Evolutionary conservation across 2,888 invertebrate genomes (phyloP).

Genomic region (Hypomecis punctinalis): DNA sequence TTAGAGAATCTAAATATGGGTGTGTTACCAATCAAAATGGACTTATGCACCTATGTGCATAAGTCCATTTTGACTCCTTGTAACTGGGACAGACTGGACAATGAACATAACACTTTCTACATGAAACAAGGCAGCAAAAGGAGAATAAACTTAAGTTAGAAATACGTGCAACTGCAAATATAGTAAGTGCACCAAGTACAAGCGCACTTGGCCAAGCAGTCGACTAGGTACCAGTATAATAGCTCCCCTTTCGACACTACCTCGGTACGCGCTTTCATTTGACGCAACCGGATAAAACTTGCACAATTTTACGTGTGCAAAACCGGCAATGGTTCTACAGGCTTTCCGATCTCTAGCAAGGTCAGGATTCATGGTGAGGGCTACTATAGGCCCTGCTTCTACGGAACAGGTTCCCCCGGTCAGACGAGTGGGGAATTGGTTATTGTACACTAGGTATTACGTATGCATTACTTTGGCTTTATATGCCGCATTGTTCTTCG

Average conservation of each 20-base stretch:
- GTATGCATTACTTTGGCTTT: slow-evolving; percentile 50
- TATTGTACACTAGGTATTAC: slow-evolving; percentile 53
- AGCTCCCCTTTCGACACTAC: slow-evolving; percentile 18
- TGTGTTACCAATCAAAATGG: too few relatives aligned
- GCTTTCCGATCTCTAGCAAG: slow-evolving; percentile 42
- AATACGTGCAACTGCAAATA: neutral
- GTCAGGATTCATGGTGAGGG: slow-evolving; percentile 43
- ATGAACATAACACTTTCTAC: neutral
- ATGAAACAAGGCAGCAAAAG: too few relatives aligned
- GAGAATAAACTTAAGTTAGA: neutral
- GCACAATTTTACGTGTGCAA: slow-evolving; percentile 33
- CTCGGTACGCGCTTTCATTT: slow-evolving; percentile 41
- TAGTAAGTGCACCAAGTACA: slow-evolving; percentile 23
- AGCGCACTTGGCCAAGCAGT: slow-evolving; percentile 9
- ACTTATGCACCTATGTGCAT: too few relatives aligned
- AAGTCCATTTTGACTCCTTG: too few relatives aligned
- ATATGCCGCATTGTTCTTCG: slow-evolving; percentile 54
- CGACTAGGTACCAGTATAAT: neutral
- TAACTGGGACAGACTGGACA: too few relatives aligned
- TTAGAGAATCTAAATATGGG: too few relatives aligned
- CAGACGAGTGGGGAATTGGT: slow-evolving; percentile 53
- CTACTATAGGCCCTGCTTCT: slow-evolving; percentile 38
- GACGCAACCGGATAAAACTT: slow-evolving; percentile 36
- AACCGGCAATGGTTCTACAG: slow-evolving; percentile 42
- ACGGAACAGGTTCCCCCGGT: slow-evolving; percentile 61